Evolutionary conservation across 1,140 invertebrate genomes (phyloP), one percentile per base, ranked within the genome.

Genomic region (Helicoverpa armigera): DNA sequence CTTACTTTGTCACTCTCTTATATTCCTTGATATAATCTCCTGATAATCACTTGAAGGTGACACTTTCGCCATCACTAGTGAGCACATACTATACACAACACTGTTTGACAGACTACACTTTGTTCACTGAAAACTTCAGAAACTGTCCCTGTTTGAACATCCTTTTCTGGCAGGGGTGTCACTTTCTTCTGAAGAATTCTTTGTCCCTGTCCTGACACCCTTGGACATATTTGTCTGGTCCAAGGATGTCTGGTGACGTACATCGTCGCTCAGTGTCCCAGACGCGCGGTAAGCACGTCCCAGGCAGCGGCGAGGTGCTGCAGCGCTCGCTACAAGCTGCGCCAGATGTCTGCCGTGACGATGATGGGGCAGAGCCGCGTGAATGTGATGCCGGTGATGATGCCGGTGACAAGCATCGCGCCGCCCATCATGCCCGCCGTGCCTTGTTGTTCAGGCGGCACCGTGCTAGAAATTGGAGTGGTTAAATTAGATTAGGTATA

Each of bases 351-450:
- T 2, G 90, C 31, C 0, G 86, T 73, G 0, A 97, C 96, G 48
- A 98, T 84, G 83, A 90, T 92, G 4, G 97, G 97, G 90, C 97
- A 96, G 50, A 97, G 84, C 82, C 97, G 96, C 0, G 98, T 97
- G 88, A 98, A 97, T 23, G 97, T 93, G 43, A 99, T 96, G 11
- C 99, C 99, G 60, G 94, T 93, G 82, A 98, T 97, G 14, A 99
- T 98, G 31, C 99, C 99, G 1, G 98, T 97, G 0, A 99, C 97
- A 0, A 99, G 95, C 86, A 97, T 97, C 16, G 99, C 98, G 1
- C 98, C 98, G 43, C 97, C 98, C 92, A 99, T 98, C 99, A 99
- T 99, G 50, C 99, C 99, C 2, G 99, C 99, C 10, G 97, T 97
- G 0, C 97, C 95, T 23, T 98, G 97, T 91, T 99, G 96, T 84